Conservation (phyloP, 2,888 invertebrate species). For the Tetragonula carbonaria region DNA sequence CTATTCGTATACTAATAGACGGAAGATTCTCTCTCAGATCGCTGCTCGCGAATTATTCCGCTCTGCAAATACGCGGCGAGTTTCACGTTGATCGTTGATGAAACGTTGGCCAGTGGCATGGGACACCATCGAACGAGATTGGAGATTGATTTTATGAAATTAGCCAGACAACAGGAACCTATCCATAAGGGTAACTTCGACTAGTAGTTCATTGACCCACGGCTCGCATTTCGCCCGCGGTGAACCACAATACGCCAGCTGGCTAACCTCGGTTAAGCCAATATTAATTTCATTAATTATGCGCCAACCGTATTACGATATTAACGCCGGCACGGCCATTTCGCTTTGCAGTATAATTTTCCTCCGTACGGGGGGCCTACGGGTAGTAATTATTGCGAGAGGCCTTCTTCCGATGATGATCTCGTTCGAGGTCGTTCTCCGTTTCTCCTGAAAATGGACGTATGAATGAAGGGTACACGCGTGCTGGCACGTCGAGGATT, state of each 20-base stretch:
- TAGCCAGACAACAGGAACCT: conserved; percentile 47
- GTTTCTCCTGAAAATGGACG: neutral
- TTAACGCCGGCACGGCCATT: conserved; percentile 37
- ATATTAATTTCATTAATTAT: conserved; percentile 70
- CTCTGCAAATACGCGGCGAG: too few species aligned
- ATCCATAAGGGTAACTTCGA: conserved; percentile 51
- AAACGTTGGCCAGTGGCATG: neutral
- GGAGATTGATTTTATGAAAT: conserved; percentile 63
- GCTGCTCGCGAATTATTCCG: too few species aligned
- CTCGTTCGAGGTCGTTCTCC: neutral
- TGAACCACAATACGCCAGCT: conserved; percentile 48
- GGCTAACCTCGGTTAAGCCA: conserved; percentile 39
- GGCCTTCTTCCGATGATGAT: neutral
- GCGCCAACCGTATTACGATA: conserved; percentile 56
- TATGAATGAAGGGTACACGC: too few species aligned
- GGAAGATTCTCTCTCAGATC: too few species aligned
- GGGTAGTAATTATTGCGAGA: conserved; percentile 21
- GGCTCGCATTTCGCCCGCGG: conserved; percentile 24
- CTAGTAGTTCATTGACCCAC: conserved; percentile 60
- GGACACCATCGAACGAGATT: neutral
- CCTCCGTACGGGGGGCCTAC: too few species aligned
- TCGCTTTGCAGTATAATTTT: conserved; percentile 29
- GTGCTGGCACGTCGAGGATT: neutral
- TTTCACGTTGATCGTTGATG: too few species aligned
- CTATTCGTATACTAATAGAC: too few species aligned